Evolutionary conservation across 2,888 invertebrate species (phyloP).

Genomic region (Caenorhabditis sp.): DNA sequence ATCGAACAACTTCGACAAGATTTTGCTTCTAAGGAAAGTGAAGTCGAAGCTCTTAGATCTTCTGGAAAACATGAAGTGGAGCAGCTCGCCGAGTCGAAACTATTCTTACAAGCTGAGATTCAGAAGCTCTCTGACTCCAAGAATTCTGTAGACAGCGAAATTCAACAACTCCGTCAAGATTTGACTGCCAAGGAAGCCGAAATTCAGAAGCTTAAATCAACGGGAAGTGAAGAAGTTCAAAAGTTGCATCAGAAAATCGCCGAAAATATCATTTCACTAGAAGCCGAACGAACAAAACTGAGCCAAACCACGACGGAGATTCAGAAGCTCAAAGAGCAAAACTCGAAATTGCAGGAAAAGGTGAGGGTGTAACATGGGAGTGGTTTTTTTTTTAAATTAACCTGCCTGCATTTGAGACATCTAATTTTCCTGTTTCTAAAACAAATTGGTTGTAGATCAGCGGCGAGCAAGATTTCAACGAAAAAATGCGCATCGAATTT

Average conservation of each 20-base stretch:
- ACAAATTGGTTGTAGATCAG: background rate
- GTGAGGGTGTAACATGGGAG: background rate
- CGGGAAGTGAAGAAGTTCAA: background rate
- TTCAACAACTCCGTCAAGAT: too few species aligned
- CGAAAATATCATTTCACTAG: background rate
- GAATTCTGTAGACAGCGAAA: too few species aligned
- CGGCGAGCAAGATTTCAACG: conserved; percentile 34
- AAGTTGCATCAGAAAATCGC: background rate
- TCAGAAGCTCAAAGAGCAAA: background rate
- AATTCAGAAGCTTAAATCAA: background rate
- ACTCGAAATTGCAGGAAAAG: background rate
- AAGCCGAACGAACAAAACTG: background rate
- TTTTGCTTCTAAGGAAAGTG: too few species aligned
- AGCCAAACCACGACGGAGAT: background rate
- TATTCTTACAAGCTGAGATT: too few species aligned
- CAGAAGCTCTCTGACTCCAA: too few species aligned
- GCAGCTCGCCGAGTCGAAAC: too few species aligned
- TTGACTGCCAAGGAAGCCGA: background rate
- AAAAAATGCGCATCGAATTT: conserved; percentile 55
- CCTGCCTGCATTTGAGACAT: background rate
- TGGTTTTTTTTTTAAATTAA: background rate
- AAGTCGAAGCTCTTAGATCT: too few species aligned
- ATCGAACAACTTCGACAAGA: too few species aligned
- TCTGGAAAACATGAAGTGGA: too few species aligned
- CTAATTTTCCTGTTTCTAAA: background rate